phyloP scores from a whole-genome alignment of 2,113 vertebrate genomes.

The Sorex araneus region DNA sequence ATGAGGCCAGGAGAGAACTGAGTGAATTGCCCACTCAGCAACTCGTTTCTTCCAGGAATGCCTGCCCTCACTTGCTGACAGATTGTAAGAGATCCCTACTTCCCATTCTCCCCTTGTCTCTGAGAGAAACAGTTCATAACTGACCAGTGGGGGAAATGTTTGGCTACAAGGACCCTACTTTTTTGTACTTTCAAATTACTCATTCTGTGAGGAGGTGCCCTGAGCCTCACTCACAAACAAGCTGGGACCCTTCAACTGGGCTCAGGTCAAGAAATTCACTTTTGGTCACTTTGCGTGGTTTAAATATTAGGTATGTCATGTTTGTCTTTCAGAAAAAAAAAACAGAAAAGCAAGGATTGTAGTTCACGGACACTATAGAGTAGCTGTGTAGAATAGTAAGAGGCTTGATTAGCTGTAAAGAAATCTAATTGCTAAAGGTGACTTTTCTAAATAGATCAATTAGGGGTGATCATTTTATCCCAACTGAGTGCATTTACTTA shows the following conservation, averaged over 20 bases:
- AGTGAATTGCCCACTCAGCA: not conserved
- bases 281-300: not conserved
- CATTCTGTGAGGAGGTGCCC: not conserved
- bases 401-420: not conserved
- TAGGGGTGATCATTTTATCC: not conserved
- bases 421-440: not conserved
- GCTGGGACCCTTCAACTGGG: not conserved
- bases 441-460: not conserved
- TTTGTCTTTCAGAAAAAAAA: conserved; percentile 6
- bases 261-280: not conserved
- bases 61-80: not conserved
- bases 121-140: not conserved
- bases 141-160: not conserved
- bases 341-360: not conserved
- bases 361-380: not conserved
- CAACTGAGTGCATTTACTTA: not conserved
- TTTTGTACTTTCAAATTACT: not conserved
- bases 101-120: not conserved
- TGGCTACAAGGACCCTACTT: not conserved
- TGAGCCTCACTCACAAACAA: not conserved
- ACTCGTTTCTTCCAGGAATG: not conserved
- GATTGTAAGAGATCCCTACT: not conserved
- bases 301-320: not conserved
- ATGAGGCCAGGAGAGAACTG: not conserved
- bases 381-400: not conserved